A percentile compares a stretch with the other conserved stretches of the same genome.
Conservation (phyloP, 2,797 vertebrate genomes). For the Mionectes olivaceus region DNA sequence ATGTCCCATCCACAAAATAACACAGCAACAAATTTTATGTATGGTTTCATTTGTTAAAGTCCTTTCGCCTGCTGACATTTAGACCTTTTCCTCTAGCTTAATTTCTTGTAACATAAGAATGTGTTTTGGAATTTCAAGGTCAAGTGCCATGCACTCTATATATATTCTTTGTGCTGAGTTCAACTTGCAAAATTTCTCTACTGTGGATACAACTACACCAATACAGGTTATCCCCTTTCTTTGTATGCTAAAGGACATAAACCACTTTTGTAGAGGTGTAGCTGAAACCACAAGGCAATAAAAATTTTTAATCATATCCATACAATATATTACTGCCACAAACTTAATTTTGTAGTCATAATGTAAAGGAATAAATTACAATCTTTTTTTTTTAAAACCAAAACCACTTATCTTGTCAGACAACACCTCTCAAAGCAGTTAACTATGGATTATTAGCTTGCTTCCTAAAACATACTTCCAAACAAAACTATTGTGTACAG, state of each 20-base stretch:
- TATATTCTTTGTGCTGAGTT: not conserved
- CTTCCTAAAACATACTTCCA: not conserved
- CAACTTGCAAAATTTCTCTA: not conserved
- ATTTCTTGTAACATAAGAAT: not conserved
- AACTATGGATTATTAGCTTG: not conserved
- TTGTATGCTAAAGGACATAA: not conserved
- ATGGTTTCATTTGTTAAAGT: not conserved
- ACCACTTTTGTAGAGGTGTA: not conserved
- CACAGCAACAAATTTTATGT: not conserved
- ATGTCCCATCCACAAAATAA: conserved; percentile 1
- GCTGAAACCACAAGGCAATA: not conserved
- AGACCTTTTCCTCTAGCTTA: conserved; percentile 3
- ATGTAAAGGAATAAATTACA: not conserved
- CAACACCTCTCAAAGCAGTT: not conserved
- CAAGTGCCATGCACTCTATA: not conserved
- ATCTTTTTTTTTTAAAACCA: not conserved
- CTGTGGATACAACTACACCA: not conserved
- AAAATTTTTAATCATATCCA: not conserved
- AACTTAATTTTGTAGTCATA: not conserved
- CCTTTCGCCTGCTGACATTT: conserved; percentile 11
- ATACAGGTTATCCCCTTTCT: not conserved
- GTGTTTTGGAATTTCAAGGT: conserved; percentile 30
- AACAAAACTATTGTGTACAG: not conserved
- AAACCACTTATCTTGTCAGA: not conserved
- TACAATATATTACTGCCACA: not conserved